phyloP scores from a whole-genome alignment of 2,888 invertebrate species.

The Mycalesis mineus region DNA sequence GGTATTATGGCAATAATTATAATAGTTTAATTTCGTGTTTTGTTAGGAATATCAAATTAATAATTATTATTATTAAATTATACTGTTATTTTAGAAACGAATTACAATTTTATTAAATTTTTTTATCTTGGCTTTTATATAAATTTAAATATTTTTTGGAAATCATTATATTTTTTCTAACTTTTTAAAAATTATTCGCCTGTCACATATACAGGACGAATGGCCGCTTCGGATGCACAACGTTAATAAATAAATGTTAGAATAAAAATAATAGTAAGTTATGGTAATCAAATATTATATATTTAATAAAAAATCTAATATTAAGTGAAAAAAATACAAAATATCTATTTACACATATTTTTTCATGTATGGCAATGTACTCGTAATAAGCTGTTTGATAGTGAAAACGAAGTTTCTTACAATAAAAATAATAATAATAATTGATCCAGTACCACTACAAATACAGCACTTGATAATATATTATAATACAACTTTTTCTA shows the following conservation, averaged over 20 bases:
- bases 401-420: slow-evolving; percentile 15
- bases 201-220: slow-evolving; percentile 27
- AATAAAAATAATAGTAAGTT: slow-evolving; percentile 11
- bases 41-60: too few relatives aligned
- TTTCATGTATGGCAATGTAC: slow-evolving; percentile 21
- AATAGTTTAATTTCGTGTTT: background rate
- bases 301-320: slow-evolving; percentile 17
- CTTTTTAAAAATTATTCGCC: slow-evolving; percentile 31
- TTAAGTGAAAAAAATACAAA: slow-evolving; percentile 12
- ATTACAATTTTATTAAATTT: too few relatives aligned
- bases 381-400: slow-evolving; percentile 21
- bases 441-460: slow-evolving; percentile 22
- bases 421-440: slow-evolving; percentile 18
- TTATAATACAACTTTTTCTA: slow-evolving; percentile 16
- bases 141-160: too few relatives aligned
- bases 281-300: slow-evolving; percentile 21
- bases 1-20: background rate
- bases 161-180: slow-evolving; percentile 15
- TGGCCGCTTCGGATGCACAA: slow-evolving; percentile 63
- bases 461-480: slow-evolving; percentile 20
- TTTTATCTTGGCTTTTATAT: too few relatives aligned
- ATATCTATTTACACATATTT: slow-evolving; percentile 23
- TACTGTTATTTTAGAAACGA: too few relatives aligned
- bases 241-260: slow-evolving; percentile 29
- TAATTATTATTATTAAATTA: too few relatives aligned